Evolutionary conservation across 2,113 vertebrate species (phyloP).

Genomic region (Poecile atricapillus): DNA sequence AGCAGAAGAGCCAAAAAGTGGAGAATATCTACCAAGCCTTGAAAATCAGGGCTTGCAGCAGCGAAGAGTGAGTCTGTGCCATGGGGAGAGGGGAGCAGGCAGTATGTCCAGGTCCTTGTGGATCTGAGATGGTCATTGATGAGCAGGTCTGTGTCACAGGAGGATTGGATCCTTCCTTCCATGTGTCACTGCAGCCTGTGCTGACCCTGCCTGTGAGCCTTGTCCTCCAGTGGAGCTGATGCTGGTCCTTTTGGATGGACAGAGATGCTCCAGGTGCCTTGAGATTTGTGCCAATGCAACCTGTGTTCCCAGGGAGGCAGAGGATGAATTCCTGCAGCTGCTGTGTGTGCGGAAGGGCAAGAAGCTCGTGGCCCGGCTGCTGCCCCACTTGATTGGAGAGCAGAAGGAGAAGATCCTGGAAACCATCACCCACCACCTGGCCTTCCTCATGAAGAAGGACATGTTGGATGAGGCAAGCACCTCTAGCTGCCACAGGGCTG

Average conservation of each 20-base stretch:
- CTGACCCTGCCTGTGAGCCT: background rate
- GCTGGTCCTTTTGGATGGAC: background rate
- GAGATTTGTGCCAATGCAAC: background rate
- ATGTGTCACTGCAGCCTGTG: fast-evolving
- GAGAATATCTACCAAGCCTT: constrained; percentile 78
- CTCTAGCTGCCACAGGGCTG: background rate
- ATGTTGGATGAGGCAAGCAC: constrained; percentile 77
- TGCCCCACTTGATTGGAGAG: constrained; percentile 80
- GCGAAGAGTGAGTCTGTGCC: constrained; percentile 60
- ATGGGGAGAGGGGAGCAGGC: fast-evolving
- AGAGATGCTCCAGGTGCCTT: background rate
- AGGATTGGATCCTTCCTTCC: background rate
- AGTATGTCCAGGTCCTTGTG: fast-evolving
- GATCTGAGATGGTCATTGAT: background rate
- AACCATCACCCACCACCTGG: constrained; percentile 78
- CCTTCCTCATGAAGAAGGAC: constrained; percentile 85
- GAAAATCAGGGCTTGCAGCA: constrained; percentile 65
- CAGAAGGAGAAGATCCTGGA: constrained; percentile 72
- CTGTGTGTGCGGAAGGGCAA: constrained; percentile 89
- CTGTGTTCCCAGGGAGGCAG: constrained; percentile 72
- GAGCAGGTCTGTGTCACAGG: background rate
- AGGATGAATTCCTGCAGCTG: constrained; percentile 85
- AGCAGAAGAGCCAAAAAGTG: constrained; percentile 74
- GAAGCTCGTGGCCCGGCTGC: constrained; percentile 79
- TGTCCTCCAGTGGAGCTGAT: background rate